Percentiles rank a stretch among this genome's conserved stretches.
phyloP scores from a whole-genome alignment of 2,888 invertebrate genomes.

The Meliscaeva auricollis region DNA sequence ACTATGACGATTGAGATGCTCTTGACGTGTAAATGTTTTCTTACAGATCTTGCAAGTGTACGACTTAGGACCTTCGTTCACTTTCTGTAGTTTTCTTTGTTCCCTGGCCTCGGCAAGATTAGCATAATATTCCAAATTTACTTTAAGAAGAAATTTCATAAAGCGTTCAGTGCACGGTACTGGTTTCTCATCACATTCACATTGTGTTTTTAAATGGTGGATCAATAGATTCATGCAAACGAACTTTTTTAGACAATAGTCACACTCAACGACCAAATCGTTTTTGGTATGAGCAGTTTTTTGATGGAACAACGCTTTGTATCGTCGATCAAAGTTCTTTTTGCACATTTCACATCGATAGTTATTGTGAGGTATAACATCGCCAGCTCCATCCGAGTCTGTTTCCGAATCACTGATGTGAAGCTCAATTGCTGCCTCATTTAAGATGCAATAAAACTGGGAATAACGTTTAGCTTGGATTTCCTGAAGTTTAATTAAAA shows the following conservation, averaged over 20 bases:
- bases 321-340: slow-evolving; percentile 73
- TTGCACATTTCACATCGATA: slow-evolving; percentile 75
- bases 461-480: slow-evolving; percentile 75
- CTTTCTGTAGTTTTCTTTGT: slow-evolving; percentile 63
- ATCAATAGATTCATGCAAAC: slow-evolving; percentile 73
- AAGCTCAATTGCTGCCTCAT: slow-evolving; percentile 72
- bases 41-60: slow-evolving; percentile 69
- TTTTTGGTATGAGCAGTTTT: slow-evolving; percentile 62
- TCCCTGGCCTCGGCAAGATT: slow-evolving; percentile 73
- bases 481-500: slow-evolving; percentile 39
- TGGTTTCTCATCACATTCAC: slow-evolving; percentile 76
- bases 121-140: slow-evolving; percentile 75
- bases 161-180: slow-evolving; percentile 75
- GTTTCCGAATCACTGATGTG: slow-evolving; percentile 77
- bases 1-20: slow-evolving; percentile 75
- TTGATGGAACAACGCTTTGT: slow-evolving; percentile 76
- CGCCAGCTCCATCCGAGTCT: slow-evolving; percentile 64
- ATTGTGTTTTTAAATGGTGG: slow-evolving; percentile 76
- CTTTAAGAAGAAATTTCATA: slow-evolving; percentile 71
- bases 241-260: slow-evolving; percentile 70
- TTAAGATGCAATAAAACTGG: slow-evolving; percentile 76
- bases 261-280: slow-evolving; percentile 63
- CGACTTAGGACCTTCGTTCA: slow-evolving; percentile 60
- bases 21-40: slow-evolving; percentile 74
- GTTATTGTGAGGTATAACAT: slow-evolving; percentile 69